Evolutionary conservation across 1,140 invertebrate genomes (phyloP).

Genomic region (Drosophila varians): DNA sequence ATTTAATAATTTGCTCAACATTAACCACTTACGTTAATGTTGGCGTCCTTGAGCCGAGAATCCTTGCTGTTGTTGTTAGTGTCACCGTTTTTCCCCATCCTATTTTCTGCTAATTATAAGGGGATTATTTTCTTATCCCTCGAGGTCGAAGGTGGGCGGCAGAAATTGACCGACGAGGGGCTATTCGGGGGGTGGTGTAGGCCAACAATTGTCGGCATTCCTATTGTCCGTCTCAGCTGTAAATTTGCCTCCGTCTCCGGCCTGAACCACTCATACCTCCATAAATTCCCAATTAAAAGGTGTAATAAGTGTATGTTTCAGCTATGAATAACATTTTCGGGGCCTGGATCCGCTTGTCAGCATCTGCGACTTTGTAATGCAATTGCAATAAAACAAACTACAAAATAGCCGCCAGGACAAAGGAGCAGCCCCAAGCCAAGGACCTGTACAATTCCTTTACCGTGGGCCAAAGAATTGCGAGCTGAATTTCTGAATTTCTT

Average conservation of each 20-base stretch:
- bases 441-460: too few species aligned
- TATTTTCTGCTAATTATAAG: conserved; percentile 69
- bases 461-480: background rate
- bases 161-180: conserved; percentile 32
- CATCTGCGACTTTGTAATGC: conserved; percentile 60
- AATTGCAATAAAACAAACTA: conserved; percentile 67
- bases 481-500: background rate
- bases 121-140: conserved; percentile 69
- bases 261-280: conserved; percentile 15
- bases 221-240: conserved; percentile 23
- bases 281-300: conserved; percentile 71
- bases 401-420: conserved; percentile 26
- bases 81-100: conserved; percentile 46
- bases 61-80: conserved; percentile 29
- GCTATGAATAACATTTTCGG: conserved; percentile 61
- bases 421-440: background rate
- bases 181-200: background rate
- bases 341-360: conserved; percentile 28
- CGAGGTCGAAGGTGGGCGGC: conserved; percentile 43
- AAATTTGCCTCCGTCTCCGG: conserved; percentile 35
- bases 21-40: conserved; percentile 63
- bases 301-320: conserved; percentile 66
- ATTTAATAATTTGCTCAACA: conserved; percentile 74
- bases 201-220: background rate
- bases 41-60: conserved; percentile 6